These are phyloP conservation scores for Prorops nasuta DNA, from an alignment of 1,140 invertebrate species.

Conservation along the genomic window DNA sequence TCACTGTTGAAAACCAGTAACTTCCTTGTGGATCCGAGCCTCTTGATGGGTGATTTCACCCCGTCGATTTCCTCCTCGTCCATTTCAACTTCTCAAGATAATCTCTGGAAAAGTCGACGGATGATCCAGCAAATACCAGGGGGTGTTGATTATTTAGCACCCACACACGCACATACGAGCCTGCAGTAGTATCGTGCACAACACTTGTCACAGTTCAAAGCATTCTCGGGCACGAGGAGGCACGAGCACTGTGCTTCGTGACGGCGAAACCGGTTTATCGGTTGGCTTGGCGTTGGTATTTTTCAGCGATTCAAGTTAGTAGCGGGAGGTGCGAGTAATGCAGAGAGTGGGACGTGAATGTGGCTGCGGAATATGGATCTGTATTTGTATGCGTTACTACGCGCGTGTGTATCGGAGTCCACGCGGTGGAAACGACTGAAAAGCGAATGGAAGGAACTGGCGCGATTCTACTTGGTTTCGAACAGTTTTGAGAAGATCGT, in stretches of 20 bases:
- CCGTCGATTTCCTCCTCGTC: slow-evolving; percentile 69
- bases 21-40: slow-evolving; percentile 76
- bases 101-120: slow-evolving; percentile 3
- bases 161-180: background rate
- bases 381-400: slow-evolving; percentile 2
- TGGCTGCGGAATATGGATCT: background rate
- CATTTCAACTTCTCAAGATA: slow-evolving; percentile 54
- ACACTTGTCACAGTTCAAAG: slow-evolving; percentile 29
- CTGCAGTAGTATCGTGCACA: slow-evolving; percentile 4
- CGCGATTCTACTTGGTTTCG: slow-evolving; percentile 8
- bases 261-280: slow-evolving; percentile 24
- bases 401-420: background rate
- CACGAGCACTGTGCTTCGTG: slow-evolving; percentile 8
- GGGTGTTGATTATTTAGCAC: background rate
- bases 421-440: slow-evolving; percentile 1
- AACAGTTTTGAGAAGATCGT: background rate
- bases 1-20: slow-evolving; percentile 75
- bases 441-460: slow-evolving; percentile 2
- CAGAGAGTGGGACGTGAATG: slow-evolving; percentile 5
- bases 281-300: slow-evolving; percentile 1
- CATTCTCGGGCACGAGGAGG: slow-evolving; percentile 22
- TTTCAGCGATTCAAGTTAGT: slow-evolving; percentile 9
- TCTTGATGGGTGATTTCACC: slow-evolving; percentile 72
- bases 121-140: background rate
- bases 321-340: slow-evolving; percentile 2